phyloP scores from a whole-genome alignment of 2,113 vertebrate species.

The Lates calcarifer region DNA sequence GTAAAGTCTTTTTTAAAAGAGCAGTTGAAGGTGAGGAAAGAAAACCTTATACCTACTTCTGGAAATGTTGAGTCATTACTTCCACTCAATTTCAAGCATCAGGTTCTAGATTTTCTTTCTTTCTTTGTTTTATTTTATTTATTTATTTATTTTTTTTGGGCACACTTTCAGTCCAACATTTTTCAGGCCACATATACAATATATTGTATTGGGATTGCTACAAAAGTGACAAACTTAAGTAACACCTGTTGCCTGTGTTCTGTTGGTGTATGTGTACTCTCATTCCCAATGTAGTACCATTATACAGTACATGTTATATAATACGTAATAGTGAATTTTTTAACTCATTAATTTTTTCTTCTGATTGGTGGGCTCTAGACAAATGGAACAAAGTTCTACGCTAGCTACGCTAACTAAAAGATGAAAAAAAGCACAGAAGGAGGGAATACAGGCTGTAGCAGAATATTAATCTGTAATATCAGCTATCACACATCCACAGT shows the following conservation, averaged over 20 bases:
- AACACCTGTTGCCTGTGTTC: neutral
- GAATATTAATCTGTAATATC: neutral
- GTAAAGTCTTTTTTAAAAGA: conserved; percentile 99
- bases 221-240: neutral
- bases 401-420: too few relatives aligned
- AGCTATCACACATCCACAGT: neutral
- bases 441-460: neutral
- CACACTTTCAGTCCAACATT: neutral
- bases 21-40: conserved; percentile 93
- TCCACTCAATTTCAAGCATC: neutral
- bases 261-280: neutral
- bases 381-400: too few relatives aligned
- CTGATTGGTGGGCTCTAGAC: neutral
- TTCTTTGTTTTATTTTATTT: neutral
- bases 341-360: neutral
- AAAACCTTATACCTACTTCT: neutral
- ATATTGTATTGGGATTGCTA: neutral
- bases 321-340: neutral
- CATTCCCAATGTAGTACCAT: neutral
- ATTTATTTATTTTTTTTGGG: neutral
- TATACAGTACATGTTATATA: neutral
- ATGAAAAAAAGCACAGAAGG: too few relatives aligned
- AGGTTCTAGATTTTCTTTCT: neutral
- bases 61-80: neutral
- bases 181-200: neutral